Evolutionary conservation across 2,797 vertebrate genomes (phyloP), one percentile per base, ranked within the genome.

Genomic region (Lagocephalus sceleratus): DNA sequence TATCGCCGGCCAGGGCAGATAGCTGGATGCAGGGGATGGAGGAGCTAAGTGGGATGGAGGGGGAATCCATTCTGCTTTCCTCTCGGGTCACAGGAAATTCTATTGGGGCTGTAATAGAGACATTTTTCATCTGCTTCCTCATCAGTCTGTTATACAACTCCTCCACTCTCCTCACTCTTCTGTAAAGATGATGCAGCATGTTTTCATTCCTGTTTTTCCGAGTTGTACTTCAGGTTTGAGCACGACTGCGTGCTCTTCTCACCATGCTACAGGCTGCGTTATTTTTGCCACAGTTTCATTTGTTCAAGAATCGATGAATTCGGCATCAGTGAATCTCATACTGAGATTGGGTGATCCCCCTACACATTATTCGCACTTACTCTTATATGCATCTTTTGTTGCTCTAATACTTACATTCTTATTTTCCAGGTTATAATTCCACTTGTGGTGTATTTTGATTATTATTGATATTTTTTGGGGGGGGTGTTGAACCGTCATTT

Each of bases 21-120:
- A 84, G 85, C 79, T 56, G 62, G 68, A 75, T 52, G 73, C 58
- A 20, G 57, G 60, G 63, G 79, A 71, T 72, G 60, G 67, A 63
- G 70, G 75, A 29, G 52, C 73, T 66, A 66, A 82, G 69, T 71
- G 63, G 76, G 71, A 76, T 62, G 66, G 71, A 76, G 75, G 71
- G 51, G 72, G 70, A 84, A 86, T 87, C 83, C 79, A 86, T 87
- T 86, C 73, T 71, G 57, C 61, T 70, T 80, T 68, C 79, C 85
- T 69, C 63, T 73, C 71, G 79, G 85, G 69, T 41, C 45, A 50
- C 22, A 51, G 73, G 71, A 85, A 88, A 90, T 89, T 83, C 62
- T 85, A 87, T 90, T 90, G 86, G 60, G 69, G 41, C 43, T 50
- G 48, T 83, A 85, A 87, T 78, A 73, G 73, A 83, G 66, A 68